Conservation (phyloP, 2,113 vertebrate species). For the Lophius piscatorius region DNA sequence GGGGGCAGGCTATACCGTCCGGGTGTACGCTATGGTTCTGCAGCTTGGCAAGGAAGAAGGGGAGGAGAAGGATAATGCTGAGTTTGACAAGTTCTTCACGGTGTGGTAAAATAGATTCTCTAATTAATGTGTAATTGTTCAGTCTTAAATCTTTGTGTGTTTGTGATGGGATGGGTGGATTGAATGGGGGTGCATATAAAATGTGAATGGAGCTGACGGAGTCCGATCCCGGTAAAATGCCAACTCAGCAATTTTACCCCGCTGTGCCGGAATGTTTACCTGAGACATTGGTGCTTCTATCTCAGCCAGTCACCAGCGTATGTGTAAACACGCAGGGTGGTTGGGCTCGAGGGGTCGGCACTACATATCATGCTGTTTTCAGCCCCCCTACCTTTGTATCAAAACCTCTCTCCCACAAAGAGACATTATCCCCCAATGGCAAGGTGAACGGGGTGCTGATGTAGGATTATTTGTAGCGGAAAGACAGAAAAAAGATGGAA, state of each 20-base stretch:
- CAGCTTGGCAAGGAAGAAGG: slow-evolving; percentile 37
- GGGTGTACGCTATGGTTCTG: slow-evolving; percentile 56
- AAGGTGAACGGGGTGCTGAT: slow-evolving; percentile 83
- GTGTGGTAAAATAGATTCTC: slow-evolving; percentile 8
- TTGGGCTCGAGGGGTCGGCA: not conserved
- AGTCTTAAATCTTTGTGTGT: slow-evolving; percentile 4
- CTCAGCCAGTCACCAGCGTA: slow-evolving; percentile 64
- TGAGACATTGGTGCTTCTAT: slow-evolving; percentile 72
- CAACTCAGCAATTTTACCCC: slow-evolving; percentile 64
- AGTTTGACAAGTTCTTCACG: slow-evolving; percentile 36
- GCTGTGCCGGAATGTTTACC: slow-evolving; percentile 74
- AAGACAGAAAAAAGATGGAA: slow-evolving; percentile 24
- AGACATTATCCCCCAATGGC: slow-evolving; percentile 79
- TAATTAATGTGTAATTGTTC: slow-evolving; percentile 6
- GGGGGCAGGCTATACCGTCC: slow-evolving; percentile 58
- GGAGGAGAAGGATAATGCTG: slow-evolving; percentile 31
- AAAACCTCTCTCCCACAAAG: slow-evolving; percentile 63
- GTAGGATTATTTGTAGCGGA: slow-evolving; percentile 70
- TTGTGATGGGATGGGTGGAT: slow-evolving; percentile 9
- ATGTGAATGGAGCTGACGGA: slow-evolving; percentile 56
- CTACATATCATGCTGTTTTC: slow-evolving; percentile 57
- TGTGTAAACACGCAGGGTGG: slow-evolving; percentile 58
- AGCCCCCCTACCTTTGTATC: slow-evolving; percentile 60
- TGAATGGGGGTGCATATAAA: slow-evolving; percentile 10
- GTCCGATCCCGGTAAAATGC: slow-evolving; percentile 65